Conservation (phyloP, 2,888 invertebrate genomes). For the Melinaea menophilus region DNA sequence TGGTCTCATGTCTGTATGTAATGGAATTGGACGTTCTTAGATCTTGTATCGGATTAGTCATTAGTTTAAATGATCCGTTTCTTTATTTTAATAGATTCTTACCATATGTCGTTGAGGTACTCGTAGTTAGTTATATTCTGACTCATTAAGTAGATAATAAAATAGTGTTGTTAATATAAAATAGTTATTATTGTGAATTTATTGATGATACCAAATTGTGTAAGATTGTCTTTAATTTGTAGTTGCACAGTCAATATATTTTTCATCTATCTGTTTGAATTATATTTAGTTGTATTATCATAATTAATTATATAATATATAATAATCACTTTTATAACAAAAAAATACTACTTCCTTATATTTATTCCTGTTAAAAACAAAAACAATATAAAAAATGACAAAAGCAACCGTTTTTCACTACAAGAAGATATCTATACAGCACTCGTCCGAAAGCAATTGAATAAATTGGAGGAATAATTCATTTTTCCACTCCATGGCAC, state of each 20-base stretch:
- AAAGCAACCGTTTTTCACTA: neutral
- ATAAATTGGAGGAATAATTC: conserved; percentile 68
- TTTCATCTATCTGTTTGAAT: too few relatives aligned
- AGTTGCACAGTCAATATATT: too few relatives aligned
- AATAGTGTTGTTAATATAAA: neutral
- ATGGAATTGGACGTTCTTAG: conserved; percentile 6
- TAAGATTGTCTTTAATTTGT: too few relatives aligned
- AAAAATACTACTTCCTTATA: too few relatives aligned
- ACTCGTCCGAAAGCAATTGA: conserved; percentile 42
- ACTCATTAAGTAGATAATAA: neutral
- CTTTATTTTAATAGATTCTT: neutral
- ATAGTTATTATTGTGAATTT: too few relatives aligned
- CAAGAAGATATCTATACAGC: conserved; percentile 1
- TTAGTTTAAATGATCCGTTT: neutral
- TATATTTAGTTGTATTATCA: neutral
- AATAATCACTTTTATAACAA: too few relatives aligned
- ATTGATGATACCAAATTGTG: too few relatives aligned
- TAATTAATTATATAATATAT: neutral
- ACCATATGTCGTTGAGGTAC: neutral
- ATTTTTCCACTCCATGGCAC: conserved; percentile 64
- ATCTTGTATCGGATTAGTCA: neutral
- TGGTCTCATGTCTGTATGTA: conserved; percentile 1
- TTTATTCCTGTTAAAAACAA: too few relatives aligned
- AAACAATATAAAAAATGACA: too few relatives aligned
- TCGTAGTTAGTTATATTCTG: neutral